These are phyloP conservation scores for Cartodere bifasciata DNA, from an alignment of 2,888 invertebrate genomes.

Conservation along the genomic window DNA sequence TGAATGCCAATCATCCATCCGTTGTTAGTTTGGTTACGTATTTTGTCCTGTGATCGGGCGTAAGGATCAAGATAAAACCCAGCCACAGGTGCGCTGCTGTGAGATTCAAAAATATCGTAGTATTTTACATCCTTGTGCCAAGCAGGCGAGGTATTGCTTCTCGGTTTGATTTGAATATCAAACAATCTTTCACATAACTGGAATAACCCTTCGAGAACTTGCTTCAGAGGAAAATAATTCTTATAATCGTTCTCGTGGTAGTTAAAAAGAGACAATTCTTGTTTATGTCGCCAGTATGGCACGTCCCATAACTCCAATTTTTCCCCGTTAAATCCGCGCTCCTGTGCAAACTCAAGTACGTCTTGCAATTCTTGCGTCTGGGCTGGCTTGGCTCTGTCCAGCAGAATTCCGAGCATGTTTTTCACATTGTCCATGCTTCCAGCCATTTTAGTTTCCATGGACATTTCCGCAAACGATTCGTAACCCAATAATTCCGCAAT, in stretches of 20 bases:
- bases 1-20: constrained; percentile 73
- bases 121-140: constrained; percentile 83
- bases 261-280: constrained; percentile 49
- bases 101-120: constrained; percentile 64
- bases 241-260: constrained; percentile 58
- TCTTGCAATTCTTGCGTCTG: constrained; percentile 63
- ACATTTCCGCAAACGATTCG: constrained; percentile 68
- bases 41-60: constrained; percentile 51
- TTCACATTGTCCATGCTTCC: constrained; percentile 63
- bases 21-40: constrained; percentile 43
- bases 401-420: constrained; percentile 51
- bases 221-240: constrained; percentile 72
- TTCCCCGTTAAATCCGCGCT: constrained; percentile 53
- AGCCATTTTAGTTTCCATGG: constrained; percentile 91
- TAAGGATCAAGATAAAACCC: constrained; percentile 81
- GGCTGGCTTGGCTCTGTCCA: constrained; percentile 55
- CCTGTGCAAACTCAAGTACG: constrained; percentile 59
- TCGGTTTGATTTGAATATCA: constrained; percentile 59
- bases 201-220: constrained; percentile 69
- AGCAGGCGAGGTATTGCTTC: constrained; percentile 47
- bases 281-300: constrained; percentile 75
- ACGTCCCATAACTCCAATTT: constrained; percentile 72
- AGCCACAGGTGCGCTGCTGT: constrained; percentile 52
- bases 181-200: constrained; percentile 64
- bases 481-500: constrained; percentile 71